phyloP scores from a whole-genome alignment of 2,888 invertebrate species.

The Drosophila demipolita region DNA sequence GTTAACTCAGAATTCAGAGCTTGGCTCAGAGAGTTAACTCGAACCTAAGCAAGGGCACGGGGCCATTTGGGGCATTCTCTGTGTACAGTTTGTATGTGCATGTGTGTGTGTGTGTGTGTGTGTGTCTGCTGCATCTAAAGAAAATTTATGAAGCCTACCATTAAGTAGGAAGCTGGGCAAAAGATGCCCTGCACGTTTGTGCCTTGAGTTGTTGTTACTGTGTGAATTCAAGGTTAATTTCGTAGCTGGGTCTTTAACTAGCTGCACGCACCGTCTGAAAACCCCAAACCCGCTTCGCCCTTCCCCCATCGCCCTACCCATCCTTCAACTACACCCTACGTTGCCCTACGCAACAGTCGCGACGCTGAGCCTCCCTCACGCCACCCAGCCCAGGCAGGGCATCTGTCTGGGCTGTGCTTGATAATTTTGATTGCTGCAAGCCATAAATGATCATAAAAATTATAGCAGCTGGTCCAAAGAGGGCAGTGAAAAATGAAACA shows the following conservation, averaged over 20 bases:
- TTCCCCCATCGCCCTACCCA: neutral
- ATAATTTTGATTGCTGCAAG: constrained; percentile 80
- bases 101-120: constrained; percentile 43
- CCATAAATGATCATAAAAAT: constrained; percentile 82
- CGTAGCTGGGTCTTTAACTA: constrained; percentile 72
- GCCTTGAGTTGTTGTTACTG: constrained; percentile 54
- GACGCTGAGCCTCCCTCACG: constrained; percentile 29
- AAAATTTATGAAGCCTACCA: constrained; percentile 80
- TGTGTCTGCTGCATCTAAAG: constrained; percentile 66
- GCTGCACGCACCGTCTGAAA: constrained; percentile 76
- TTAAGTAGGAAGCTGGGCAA: constrained; percentile 70
- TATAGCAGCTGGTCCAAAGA: constrained; percentile 72
- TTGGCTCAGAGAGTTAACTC: constrained; percentile 3
- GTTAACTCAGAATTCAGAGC: neutral
- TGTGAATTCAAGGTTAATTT: constrained; percentile 81
- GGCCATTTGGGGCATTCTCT: constrained; percentile 43
- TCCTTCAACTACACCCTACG: neutral
- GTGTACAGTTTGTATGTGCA: constrained; percentile 40
- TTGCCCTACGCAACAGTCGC: constrained; percentile 19
- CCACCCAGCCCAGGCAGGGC: constrained; percentile 35
- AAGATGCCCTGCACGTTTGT: constrained; percentile 39
- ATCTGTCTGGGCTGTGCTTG: constrained; percentile 54
- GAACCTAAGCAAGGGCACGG: constrained; percentile 16
- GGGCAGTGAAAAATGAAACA: constrained; percentile 32
- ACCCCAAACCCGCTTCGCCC: neutral